Base-by-base conservation (phyloP, 2,113 vertebrate species). In the Sinocyclocheilus anophthalmus region DNA sequence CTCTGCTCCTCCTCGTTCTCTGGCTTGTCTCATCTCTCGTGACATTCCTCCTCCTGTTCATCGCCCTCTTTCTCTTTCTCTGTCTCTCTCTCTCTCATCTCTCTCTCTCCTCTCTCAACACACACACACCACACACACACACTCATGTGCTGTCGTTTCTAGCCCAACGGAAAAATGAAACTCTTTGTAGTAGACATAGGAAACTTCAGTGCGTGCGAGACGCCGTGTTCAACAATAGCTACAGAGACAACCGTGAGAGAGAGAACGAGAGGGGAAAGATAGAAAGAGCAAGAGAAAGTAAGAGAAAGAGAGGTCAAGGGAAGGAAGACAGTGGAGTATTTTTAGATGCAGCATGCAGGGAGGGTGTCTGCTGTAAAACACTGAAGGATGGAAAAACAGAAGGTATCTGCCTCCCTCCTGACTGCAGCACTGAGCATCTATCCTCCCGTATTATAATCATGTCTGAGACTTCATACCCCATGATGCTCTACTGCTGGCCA, bases 261-360 rank as follows among this genome's bases (percentile, higher is more conserved):
- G 75, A 70, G 72, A 57, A 39, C 33, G n/a, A 63, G 53, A 5
- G 18, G 59, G 55, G 61, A 61, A 22, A 70, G 72, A 63, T 9
- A 82, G 20, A 72, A 22, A 81, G 72, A 81, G 12, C 59, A 39
- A 76, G 72, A 76, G 24, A 81, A 53, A 77, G 37, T 76, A 42
- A 78, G 37, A 81, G 48, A 84, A 73, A 39, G 70, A 85, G 81
- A 42, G 81, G 76, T 85, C 84, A 89, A 83, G 79, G 78, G 18
- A 69, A 85, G 83, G 50, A 81, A 61, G 37, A 76, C 48, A 84
- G 85, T 53, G 89, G 76, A 88, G 88, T 83, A 45, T 80, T 92
- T 94, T 94, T 94, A 94, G 93, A 95, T n/a, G n/a, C 92, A 92
- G 92, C 92, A 92, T 91, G 91, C 90, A 92, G 84, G 86, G 92